Evolutionary conservation across 2,113 vertebrate genomes (phyloP).

Genomic region (Brachypteracias leptosomus): DNA sequence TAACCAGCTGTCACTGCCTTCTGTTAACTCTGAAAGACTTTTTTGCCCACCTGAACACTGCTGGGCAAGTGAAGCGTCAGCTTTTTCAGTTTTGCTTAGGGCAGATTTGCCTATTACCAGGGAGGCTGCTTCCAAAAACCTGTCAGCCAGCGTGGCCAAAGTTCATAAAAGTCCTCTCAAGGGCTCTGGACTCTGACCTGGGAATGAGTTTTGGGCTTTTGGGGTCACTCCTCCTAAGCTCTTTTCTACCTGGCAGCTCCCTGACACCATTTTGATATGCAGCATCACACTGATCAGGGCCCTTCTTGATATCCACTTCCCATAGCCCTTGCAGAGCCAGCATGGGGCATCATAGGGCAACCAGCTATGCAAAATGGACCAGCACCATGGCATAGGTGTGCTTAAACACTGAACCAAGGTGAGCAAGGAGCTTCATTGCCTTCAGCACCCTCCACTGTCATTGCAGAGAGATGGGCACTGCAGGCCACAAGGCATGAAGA

Average conservation of each 20-base stretch:
- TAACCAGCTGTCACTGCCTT: conserved; percentile 52
- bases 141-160: neutral
- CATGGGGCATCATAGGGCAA: neutral
- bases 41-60: conserved; percentile 9
- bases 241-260: too few relatives aligned
- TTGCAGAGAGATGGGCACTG: neutral
- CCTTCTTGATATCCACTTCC: neutral
- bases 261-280: neutral
- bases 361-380: neutral
- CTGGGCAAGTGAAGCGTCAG: neutral
- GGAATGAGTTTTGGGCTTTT: neutral
- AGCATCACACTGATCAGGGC: neutral
- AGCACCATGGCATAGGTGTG: neutral
- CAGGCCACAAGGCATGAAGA: neutral
- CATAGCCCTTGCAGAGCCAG: neutral
- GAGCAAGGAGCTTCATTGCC: rapidly evolving
- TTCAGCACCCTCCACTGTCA: neutral
- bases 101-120: neutral
- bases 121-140: neutral
- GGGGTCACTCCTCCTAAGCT: neutral
- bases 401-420: neutral
- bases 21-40: conserved; percentile 22
- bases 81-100: conserved; percentile 14
- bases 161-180: conserved; percentile 21
- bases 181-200: neutral